These are phyloP conservation scores for Sarcophilus harrisii DNA, from an alignment of 2,797 vertebrate genomes.

Conservation along the genomic window DNA sequence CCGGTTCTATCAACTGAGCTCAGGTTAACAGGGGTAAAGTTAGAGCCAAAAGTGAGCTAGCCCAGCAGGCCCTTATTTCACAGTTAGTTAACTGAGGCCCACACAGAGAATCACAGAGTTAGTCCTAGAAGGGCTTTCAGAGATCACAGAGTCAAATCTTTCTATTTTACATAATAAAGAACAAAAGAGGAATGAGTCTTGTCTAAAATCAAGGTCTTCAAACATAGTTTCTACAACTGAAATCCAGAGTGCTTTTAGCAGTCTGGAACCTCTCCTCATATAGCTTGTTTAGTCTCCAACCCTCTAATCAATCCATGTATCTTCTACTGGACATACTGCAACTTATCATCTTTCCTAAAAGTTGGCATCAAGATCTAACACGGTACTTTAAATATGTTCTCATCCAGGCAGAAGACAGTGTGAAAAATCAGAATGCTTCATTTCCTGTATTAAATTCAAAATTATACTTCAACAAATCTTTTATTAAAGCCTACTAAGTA, in stretches of 20 bases:
- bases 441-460: background rate
- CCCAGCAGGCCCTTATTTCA: background rate
- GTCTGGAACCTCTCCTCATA: background rate
- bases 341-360: background rate
- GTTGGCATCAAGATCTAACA: background rate
- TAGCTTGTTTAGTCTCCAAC: background rate
- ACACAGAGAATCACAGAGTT: background rate
- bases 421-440: background rate
- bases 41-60: background rate
- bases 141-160: background rate
- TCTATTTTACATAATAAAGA: background rate
- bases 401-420: background rate
- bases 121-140: background rate
- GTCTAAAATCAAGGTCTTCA: background rate
- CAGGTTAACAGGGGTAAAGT: background rate
- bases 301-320: too few species aligned
- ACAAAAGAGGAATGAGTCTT: background rate
- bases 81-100: background rate
- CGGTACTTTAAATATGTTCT: background rate
- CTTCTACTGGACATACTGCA: background rate
- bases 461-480: background rate
- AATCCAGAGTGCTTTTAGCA: background rate
- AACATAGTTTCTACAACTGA: background rate
- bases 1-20: background rate
- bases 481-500: background rate